Evolutionary conservation across 2,797 vertebrate genomes (phyloP), one percentile per base, ranked within the genome.

Genomic region (Phoeniculus purpureus): DNA sequence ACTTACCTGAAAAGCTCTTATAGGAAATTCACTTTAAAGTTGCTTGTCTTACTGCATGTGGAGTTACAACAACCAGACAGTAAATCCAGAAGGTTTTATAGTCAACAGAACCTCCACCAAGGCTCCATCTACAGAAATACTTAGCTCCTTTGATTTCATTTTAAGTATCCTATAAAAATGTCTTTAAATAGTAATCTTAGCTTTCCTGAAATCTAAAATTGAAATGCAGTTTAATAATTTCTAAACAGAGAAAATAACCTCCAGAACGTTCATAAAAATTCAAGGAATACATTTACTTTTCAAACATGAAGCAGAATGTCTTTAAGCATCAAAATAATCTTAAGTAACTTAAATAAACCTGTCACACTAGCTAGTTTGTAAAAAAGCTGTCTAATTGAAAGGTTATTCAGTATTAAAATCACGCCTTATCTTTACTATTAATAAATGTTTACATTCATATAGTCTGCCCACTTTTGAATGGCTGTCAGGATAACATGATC

Each of bases 111-210:
- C 94, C 94, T 94, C 87, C 91, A 95, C 32, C 92, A 94, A 95
- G 94, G 94, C 85, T 95, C 92, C 94, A 95, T 93, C 94, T 95
- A 95, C 45, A 95, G 89, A 95, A 95, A 93, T 91, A 95, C 93
- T 95, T 95, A 95, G 94, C 83, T 94, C 87, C 87, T 93, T 85
- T 95, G 92, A 95, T 95, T 94, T 96, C 93, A 93, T 92, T 95
- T 95, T 92, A 93, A 96, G 87, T 92, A 95, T 91, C 74, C 82
- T 94, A 93, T 80, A 95, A 96, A 94, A 95, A 93, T 93, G 91
- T 90, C 92, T 95, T 95, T 95, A 94, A 95, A 95, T 75, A 92
- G 92, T 92, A 93, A 95, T 92, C 92, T 95, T 95, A 96, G 83
- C 88, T 94, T 86, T 95, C 89, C 91, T 95, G 92, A 91, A 95